A percentile compares a stretch with the other conserved stretches of the same genome.
phyloP scores from a whole-genome alignment of 2,113 vertebrate species.

The Macroglossus sobrinus region DNA sequence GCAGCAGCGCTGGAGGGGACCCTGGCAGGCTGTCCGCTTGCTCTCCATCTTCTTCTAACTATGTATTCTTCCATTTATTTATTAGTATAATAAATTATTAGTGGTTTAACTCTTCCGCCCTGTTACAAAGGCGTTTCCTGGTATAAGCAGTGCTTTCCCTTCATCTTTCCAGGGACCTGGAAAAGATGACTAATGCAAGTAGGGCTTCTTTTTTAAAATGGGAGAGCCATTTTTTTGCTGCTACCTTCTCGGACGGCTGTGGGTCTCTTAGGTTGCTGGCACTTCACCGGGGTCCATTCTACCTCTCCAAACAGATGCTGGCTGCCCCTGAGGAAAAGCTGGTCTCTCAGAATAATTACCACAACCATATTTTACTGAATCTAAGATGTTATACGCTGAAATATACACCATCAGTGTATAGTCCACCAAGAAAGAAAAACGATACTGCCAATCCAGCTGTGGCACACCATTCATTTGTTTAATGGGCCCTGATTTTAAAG shows the following conservation, averaged over 20 bases:
- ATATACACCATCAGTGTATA: not conserved
- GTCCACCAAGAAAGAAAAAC: slow-evolving; percentile 52
- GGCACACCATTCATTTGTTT: slow-evolving; percentile 37
- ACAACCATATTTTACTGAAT: not conserved
- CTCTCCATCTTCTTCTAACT: not conserved
- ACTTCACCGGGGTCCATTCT: not conserved
- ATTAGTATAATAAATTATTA: too few relatives aligned
- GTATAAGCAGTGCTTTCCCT: not conserved
- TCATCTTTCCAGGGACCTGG: not conserved
- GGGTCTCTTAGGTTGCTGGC: not conserved
- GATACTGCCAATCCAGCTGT: not conserved
- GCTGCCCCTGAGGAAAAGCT: not conserved
- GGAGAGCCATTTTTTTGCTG: not conserved
- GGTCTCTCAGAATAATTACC: not conserved
- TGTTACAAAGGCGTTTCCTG: not conserved
- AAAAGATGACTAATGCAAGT: not conserved
- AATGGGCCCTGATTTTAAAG: slow-evolving; percentile 34
- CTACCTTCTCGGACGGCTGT: not conserved
- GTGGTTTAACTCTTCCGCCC: not conserved
- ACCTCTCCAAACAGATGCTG: not conserved
- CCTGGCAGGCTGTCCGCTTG: not conserved
- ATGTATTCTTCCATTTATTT: not conserved
- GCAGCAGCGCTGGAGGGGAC: not conserved
- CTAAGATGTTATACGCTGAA: not conserved
- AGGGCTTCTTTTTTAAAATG: not conserved